Percentiles rank a stretch among this genome's conserved stretches.
phyloP scores from a whole-genome alignment of 2,797 vertebrate species.

The Urocyon cinereoargenteus region DNA sequence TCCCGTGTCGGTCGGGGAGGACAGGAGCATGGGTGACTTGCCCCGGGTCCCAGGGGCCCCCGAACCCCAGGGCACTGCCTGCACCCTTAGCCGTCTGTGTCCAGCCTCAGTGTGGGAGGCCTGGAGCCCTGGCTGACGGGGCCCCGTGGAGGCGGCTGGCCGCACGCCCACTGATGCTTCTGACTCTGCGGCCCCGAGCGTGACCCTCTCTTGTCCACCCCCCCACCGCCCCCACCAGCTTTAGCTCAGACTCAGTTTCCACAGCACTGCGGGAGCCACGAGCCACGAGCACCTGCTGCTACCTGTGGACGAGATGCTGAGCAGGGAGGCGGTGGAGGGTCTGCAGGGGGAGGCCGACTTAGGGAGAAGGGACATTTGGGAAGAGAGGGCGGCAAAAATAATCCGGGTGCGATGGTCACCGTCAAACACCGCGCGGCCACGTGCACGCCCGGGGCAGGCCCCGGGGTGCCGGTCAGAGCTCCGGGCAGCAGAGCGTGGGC shows the following conservation, averaged over 20 bases:
- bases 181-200: rapidly evolving
- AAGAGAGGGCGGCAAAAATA: too few relatives aligned
- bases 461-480: neutral
- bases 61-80: rapidly evolving
- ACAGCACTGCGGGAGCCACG: rapidly evolving
- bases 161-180: too few relatives aligned
- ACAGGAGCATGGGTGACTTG: rapidly evolving
- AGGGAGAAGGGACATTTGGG: neutral
- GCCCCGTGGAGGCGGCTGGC: neutral
- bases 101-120: too few relatives aligned
- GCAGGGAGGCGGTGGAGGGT: rapidly evolving
- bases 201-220: rapidly evolving
- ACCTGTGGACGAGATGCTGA: rapidly evolving
- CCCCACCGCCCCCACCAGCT: rapidly evolving
- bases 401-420: rapidly evolving
- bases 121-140: too few relatives aligned
- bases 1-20: neutral
- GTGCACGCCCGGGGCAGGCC: rapidly evolving
- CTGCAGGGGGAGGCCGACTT: rapidly evolving
- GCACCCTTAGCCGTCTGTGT: neutral
- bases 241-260: rapidly evolving
- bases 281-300: rapidly evolving
- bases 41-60: neutral
- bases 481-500: neutral
- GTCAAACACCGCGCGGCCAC: too few relatives aligned